These are phyloP conservation scores for Thymelicus sylvestris DNA, from an alignment of 2,888 invertebrate genomes.

Conservation along the genomic window DNA sequence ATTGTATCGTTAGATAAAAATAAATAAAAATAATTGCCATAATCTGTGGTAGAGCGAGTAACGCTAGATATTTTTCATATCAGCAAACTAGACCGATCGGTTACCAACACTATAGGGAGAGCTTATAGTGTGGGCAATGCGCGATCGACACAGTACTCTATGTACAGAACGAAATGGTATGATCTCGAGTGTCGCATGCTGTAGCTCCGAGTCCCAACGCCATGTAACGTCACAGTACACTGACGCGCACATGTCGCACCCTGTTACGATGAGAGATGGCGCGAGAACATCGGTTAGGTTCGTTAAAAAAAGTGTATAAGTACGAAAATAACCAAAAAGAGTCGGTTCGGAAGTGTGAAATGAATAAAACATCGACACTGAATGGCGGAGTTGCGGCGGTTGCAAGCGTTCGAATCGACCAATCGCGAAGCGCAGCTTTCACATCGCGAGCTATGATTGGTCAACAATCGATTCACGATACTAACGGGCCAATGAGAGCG, in stretches of 20 bases:
- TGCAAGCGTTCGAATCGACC: slow-evolving; percentile 40
- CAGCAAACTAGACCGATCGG: slow-evolving; percentile 48
- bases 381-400: slow-evolving; percentile 52
- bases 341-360: slow-evolving; percentile 64
- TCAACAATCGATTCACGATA: not conserved
- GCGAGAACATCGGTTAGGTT: slow-evolving; percentile 45
- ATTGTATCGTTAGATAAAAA: slow-evolving; percentile 41
- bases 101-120: slow-evolving; percentile 9
- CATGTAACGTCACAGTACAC: slow-evolving; percentile 37
- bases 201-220: slow-evolving; percentile 50
- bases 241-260: slow-evolving; percentile 23
- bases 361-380: slow-evolving; percentile 67
- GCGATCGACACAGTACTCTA: slow-evolving; percentile 53
- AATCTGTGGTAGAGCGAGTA: slow-evolving; percentile 42
- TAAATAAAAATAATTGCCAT: slow-evolving; percentile 40
- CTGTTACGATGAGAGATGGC: slow-evolving; percentile 21
- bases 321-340: slow-evolving; percentile 49
- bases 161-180: slow-evolving; percentile 63
- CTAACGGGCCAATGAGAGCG: slow-evolving; percentile 20
- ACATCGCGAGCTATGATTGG: slow-evolving; percentile 15
- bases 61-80: slow-evolving; percentile 50
- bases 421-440: slow-evolving; percentile 22
- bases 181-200: slow-evolving; percentile 65
- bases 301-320: slow-evolving; percentile 52
- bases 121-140: slow-evolving; percentile 39